phyloP scores from a whole-genome alignment of 2,888 invertebrate species.

The Scaptomyza flava region DNA sequence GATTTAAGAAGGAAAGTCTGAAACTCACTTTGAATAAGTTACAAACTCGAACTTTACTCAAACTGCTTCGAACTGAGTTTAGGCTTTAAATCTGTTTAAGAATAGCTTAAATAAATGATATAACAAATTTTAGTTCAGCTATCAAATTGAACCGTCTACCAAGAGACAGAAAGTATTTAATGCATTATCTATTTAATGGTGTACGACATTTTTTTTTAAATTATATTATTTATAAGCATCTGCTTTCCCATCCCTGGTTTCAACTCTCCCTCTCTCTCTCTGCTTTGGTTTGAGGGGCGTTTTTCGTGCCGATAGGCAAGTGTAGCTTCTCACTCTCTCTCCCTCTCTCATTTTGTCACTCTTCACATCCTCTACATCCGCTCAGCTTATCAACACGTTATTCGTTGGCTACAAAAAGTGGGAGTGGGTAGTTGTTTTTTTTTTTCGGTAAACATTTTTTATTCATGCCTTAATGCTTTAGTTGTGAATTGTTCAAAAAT shows the following conservation, averaged over 20 bases:
- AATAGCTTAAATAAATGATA: too few species aligned
- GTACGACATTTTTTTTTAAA: too few species aligned
- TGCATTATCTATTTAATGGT: too few species aligned
- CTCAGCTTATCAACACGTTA: conserved; percentile 19
- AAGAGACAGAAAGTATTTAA: too few species aligned
- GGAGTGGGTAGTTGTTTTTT: background rate
- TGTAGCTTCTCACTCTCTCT: conserved; percentile 2
- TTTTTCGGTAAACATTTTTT: conserved; percentile 7
- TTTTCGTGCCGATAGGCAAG: conserved; percentile 33
- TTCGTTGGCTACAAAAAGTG: background rate
- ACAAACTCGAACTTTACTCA: too few species aligned
- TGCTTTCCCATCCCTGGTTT: conserved; percentile 8
- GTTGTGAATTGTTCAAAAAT: conserved; percentile 24
- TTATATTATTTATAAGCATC: too few species aligned
- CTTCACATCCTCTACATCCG: conserved; percentile 13
- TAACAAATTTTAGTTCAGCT: too few species aligned
- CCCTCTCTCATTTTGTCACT: background rate
- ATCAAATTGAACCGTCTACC: too few species aligned
- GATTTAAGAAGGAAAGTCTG: too few species aligned
- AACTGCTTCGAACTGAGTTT: too few species aligned
- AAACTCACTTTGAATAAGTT: too few species aligned
- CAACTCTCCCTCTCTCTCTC: background rate
- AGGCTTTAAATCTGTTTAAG: too few species aligned
- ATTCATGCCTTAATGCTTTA: conserved; percentile 24
- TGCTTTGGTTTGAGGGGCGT: conserved; percentile 40